Percentiles rank a stretch among this genome's conserved stretches.
Conservation (phyloP, 1,140 invertebrate genomes). For the Watersipora subatra region DNA sequence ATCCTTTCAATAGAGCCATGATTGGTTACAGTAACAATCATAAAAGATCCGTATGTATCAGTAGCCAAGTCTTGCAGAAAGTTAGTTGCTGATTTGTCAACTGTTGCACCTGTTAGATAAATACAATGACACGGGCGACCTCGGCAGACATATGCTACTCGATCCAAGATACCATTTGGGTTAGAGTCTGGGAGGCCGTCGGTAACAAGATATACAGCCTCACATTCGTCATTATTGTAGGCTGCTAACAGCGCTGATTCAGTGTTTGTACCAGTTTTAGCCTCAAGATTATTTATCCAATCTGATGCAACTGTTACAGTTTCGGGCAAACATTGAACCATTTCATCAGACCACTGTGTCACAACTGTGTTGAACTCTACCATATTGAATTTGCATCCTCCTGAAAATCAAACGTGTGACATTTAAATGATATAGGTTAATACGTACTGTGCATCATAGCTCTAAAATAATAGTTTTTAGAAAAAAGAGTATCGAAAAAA, state of each 20-base stretch:
- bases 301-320: slow-evolving; percentile 31
- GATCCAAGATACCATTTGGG: slow-evolving; percentile 31
- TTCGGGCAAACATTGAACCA: slow-evolving; percentile 35
- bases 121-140: slow-evolving; percentile 33
- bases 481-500: no score
- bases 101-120: slow-evolving; percentile 23
- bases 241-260: slow-evolving; percentile 33
- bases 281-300: slow-evolving; percentile 31
- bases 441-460: no score
- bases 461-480: no score
- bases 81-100: slow-evolving; percentile 27
- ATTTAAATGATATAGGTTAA: no score
- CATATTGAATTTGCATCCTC: slow-evolving; percentile 28
- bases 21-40: slow-evolving; percentile 26
- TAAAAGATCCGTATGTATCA: slow-evolving; percentile 36
- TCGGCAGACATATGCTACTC: slow-evolving; percentile 17
- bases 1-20: slow-evolving; percentile 33
- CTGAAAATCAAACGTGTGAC: not conserved
- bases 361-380: slow-evolving; percentile 38
- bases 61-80: slow-evolving; percentile 35
- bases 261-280: slow-evolving; percentile 39
- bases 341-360: slow-evolving; percentile 36
- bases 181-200: slow-evolving; percentile 38
- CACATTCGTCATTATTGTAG: slow-evolving; percentile 25
- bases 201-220: slow-evolving; percentile 36